Conservation (phyloP, 2,113 vertebrate species). For the Nycticebus coucang region DNA sequence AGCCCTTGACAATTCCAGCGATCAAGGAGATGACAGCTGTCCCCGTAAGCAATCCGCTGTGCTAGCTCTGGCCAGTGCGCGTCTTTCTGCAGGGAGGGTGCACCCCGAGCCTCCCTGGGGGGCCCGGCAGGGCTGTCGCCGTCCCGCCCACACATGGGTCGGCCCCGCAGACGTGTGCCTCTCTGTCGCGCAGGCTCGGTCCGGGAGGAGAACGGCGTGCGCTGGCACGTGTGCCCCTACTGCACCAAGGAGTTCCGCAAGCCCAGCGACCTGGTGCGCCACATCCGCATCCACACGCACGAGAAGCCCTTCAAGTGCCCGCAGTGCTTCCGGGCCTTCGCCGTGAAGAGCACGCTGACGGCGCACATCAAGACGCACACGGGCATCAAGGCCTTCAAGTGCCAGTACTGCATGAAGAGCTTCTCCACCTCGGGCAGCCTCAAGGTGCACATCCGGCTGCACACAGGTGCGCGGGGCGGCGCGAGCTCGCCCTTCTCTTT, state of each 20-base stretch:
- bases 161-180: background rate
- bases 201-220: constrained; percentile 95
- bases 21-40: background rate
- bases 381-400: constrained; percentile 98
- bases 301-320: constrained; percentile 99
- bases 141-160: too few species aligned
- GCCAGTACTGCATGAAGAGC: constrained; percentile 96
- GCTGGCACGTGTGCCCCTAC: constrained; percentile 98
- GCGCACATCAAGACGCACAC: constrained; percentile 99
- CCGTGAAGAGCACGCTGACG: constrained; percentile 98
- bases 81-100: too few species aligned
- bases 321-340: constrained; percentile 98
- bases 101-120: too few species aligned
- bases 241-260: constrained; percentile 99
- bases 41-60: background rate
- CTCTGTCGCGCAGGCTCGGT: constrained; percentile 89
- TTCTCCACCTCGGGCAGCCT: constrained; percentile 99
- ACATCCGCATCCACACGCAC: constrained; percentile 98
- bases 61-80: too few species aligned
- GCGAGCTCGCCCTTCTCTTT: rapidly evolving
- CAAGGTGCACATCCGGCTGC: constrained; percentile 98
- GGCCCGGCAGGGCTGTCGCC: too few species aligned
- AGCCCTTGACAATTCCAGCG: too few species aligned
- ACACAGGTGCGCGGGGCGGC: constrained; percentile 90
- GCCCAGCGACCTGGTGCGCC: constrained; percentile 97